Percentiles rank a stretch among this genome's conserved stretches.
Conservation (phyloP, 1,140 invertebrate genomes). For the Eupeodes corollae region DNA sequence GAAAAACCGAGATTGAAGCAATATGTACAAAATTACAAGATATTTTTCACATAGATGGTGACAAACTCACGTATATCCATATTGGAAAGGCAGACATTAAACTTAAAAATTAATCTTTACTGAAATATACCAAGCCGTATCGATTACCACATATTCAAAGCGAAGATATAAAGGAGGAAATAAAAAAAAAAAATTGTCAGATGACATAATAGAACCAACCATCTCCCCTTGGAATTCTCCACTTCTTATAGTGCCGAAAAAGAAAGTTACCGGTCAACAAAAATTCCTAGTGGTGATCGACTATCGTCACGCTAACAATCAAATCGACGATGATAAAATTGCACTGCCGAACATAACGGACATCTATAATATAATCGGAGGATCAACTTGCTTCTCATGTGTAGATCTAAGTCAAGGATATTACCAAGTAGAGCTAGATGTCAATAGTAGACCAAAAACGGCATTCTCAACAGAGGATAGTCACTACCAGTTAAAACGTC, state of each 20-base stretch:
- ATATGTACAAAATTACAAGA: no score
- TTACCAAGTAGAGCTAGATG: not conserved
- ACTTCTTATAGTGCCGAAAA: no score
- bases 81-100: not conserved
- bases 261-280: not conserved
- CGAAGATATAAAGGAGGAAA: not conserved
- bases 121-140: not conserved
- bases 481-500: no score
- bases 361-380: constrained; percentile 1
- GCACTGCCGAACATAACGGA: constrained; percentile 1
- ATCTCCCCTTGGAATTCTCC: no score
- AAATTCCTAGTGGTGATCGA: not conserved
- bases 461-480: no score
- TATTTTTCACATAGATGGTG: no score
- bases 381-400: constrained; percentile 1
- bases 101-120: no score
- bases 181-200: no score
- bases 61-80: not conserved
- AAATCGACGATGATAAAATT: not conserved
- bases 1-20: no score
- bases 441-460: no score
- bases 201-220: no score
- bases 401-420: not conserved
- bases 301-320: not conserved
- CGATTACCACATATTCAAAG: not conserved